A percentile compares a stretch with the other conserved stretches of the same genome.
These are phyloP conservation scores for Neocrepidodera transversa DNA, from an alignment of 2,888 invertebrate species.

Conservation along the genomic window DNA sequence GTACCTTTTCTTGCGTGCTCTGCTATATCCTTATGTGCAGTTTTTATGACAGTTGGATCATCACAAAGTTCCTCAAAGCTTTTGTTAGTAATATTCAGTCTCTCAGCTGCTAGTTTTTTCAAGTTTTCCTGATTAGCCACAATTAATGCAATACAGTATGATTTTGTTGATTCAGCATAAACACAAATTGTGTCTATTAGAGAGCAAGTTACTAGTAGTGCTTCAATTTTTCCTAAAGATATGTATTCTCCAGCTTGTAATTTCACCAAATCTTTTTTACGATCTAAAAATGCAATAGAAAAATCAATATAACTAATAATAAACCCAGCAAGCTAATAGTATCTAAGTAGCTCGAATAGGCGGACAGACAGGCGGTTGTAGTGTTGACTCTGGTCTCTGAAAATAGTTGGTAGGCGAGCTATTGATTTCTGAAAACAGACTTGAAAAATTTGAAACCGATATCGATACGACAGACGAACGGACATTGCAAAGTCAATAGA, in stretches of 20 bases:
- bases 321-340: no score
- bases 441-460: no score
- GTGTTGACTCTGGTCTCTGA: no score
- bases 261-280: conserved; percentile 98
- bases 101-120: conserved; percentile 72
- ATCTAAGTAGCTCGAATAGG: no score
- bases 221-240: conserved; percentile 94
- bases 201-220: conserved; percentile 91
- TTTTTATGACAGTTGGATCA: conserved; percentile 74
- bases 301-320: no score
- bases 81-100: conserved; percentile 63
- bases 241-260: conserved; percentile 98
- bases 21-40: conserved; percentile 81
- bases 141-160: conserved; percentile 86
- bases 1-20: conserved; percentile 87
- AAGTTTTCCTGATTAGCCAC: conserved; percentile 80
- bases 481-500: no score
- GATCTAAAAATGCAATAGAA: no score
- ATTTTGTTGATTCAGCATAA: conserved; percentile 86
- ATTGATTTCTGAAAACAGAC: no score
- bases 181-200: conserved; percentile 96
- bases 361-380: no score
- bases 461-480: no score
- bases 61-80: conserved; percentile 79
- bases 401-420: no score